Evolutionary conservation across 2,888 invertebrate species (phyloP).

Genomic region (Apamea monoglypha): DNA sequence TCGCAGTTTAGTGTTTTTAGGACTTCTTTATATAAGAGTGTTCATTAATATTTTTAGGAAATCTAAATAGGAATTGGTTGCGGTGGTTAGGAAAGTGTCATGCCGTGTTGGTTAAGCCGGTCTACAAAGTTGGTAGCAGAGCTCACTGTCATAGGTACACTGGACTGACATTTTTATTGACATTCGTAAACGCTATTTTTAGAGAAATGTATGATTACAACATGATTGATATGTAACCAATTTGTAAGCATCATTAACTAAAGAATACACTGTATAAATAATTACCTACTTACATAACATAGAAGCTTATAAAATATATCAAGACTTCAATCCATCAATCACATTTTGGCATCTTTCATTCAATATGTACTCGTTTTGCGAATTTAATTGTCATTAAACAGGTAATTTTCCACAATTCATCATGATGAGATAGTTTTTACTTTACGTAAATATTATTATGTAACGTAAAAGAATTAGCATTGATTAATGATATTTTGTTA

Average conservation of each 20-base stretch:
- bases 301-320: not conserved
- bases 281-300: not conserved
- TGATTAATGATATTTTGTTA: not conserved
- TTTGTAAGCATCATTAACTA: not conserved
- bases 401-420: not conserved
- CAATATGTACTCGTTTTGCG: too few species aligned
- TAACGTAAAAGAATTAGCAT: not conserved
- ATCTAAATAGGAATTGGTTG: not conserved
- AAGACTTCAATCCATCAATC: not conserved
- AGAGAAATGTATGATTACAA: not conserved
- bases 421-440: not conserved
- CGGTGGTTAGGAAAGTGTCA: not conserved
- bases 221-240: not conserved
- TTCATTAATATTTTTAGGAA: not conserved
- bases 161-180: not conserved
- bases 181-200: not conserved
- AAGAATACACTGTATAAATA: not conserved
- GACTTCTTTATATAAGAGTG: not conserved
- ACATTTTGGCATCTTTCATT: not conserved
- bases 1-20: too few species aligned
- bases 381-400: not conserved
- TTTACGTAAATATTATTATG: not conserved
- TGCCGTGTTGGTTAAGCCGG: too few species aligned
- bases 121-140: not conserved
- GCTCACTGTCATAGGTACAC: not conserved